These are phyloP conservation scores for Clanis bilineata DNA, from an alignment of 2,888 invertebrate genomes.

Conservation along the genomic window DNA sequence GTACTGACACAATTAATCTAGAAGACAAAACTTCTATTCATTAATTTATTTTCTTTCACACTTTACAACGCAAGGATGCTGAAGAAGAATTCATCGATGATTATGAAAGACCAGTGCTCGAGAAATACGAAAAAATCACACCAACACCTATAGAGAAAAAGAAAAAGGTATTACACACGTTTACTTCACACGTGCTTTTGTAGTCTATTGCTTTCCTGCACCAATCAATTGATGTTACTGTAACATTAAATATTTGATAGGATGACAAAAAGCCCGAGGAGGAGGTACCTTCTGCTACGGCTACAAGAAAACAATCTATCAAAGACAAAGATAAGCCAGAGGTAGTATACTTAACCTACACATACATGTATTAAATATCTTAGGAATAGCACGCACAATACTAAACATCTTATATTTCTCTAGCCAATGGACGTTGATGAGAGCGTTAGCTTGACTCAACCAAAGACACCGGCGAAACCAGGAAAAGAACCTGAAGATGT, in stretches of 20 bases:
- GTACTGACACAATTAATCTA: constrained; percentile 15
- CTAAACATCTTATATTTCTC: constrained; percentile 29
- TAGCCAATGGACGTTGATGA: constrained; percentile 78
- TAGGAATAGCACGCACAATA: constrained; percentile 10
- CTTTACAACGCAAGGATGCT: constrained; percentile 58
- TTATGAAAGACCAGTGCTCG: constrained; percentile 88
- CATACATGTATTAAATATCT: constrained; percentile 20
- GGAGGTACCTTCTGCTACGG: constrained; percentile 61
- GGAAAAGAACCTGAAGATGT: constrained; percentile 72
- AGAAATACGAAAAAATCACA: constrained; percentile 85
- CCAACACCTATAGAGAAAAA: constrained; percentile 77
- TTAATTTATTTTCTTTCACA: constrained; percentile 26
- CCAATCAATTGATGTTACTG: not conserved
- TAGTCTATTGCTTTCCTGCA: constrained; percentile 19
- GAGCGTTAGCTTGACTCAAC: constrained; percentile 67
- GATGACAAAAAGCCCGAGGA: constrained; percentile 56
- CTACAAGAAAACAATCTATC: constrained; percentile 66
- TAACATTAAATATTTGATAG: constrained; percentile 36
- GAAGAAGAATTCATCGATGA: constrained; percentile 83
- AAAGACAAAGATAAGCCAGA: constrained; percentile 74
- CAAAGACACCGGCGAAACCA: constrained; percentile 64
- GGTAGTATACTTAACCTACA: constrained; percentile 50
- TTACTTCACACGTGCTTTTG: constrained; percentile 21
- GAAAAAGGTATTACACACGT: constrained; percentile 68
- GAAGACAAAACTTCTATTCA: constrained; percentile 27